Evolutionary conservation across 2,888 invertebrate species (phyloP).

Genomic region (Rhaphigaster nebulosa): DNA sequence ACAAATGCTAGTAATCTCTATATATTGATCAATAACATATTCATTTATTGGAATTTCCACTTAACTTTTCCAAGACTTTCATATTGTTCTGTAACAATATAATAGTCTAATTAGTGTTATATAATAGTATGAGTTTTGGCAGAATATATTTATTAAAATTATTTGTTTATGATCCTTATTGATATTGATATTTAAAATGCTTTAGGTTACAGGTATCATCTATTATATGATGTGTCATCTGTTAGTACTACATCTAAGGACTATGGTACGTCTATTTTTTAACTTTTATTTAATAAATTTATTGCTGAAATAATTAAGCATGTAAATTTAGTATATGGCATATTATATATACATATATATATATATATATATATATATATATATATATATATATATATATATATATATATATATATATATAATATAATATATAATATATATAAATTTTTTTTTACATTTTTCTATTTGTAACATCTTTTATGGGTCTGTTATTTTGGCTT

Average conservation of each 20-base stretch:
- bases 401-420: no score
- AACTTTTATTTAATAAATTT: neutral
- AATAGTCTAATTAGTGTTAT: no score
- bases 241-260: neutral
- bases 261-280: neutral
- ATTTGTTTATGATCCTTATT: neutral
- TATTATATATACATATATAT: no score
- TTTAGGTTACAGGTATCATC: constrained; percentile 46
- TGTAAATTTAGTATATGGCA: no score
- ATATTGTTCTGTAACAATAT: no score
- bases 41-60: neutral
- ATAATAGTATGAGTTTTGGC: no score
- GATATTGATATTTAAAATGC: neutral
- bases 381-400: no score
- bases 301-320: no score
- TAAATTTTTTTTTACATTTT: neutral
- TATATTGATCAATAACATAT: neutral
- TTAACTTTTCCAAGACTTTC: no score
- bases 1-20: neutral
- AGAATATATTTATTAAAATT: neutral
- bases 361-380: no score
- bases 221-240: constrained; percentile 27
- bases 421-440: no score
- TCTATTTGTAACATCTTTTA: neutral
- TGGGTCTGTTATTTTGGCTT: no score